Percentiles rank a stretch among this genome's conserved stretches.
Evolutionary conservation across 2,797 vertebrate genomes (phyloP).

Genomic region (Enteromius thamalakanensis): DNA sequence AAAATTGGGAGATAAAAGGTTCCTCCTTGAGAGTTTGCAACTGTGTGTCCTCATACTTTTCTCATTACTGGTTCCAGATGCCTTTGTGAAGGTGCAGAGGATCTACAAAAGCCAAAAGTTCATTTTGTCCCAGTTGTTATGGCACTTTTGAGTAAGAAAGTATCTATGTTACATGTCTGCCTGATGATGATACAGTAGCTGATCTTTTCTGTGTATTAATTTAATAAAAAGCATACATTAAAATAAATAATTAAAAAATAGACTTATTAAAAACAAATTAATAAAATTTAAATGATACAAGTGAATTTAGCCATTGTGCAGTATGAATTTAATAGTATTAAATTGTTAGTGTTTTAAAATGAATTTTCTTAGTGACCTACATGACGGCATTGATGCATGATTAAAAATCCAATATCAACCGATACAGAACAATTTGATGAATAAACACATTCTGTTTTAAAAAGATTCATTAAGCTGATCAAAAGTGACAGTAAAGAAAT

Average conservation of each 20-base stretch:
- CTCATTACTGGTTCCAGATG: constrained; percentile 41
- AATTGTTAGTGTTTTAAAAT: background rate
- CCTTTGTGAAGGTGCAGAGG: constrained; percentile 18
- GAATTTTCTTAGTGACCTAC: background rate
- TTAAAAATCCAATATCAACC: background rate
- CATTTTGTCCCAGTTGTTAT: background rate
- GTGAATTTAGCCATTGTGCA: background rate
- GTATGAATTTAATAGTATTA: background rate
- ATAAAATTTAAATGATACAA: background rate
- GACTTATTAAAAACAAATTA: background rate
- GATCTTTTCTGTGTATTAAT: background rate
- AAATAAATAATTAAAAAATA: background rate
- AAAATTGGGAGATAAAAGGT: constrained; percentile 61
- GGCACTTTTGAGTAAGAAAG: background rate
- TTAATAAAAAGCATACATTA: background rate
- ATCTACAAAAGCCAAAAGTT: constrained; percentile 40
- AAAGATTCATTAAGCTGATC: background rate
- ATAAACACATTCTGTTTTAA: background rate
- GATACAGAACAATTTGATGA: background rate
- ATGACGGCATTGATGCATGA: too few relatives aligned
- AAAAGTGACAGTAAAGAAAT: background rate
- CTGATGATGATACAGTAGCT: background rate
- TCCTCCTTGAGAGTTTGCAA: constrained; percentile 66
- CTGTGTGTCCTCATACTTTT: constrained; percentile 36
- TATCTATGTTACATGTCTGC: background rate